Percentiles rank a stretch among this genome's conserved stretches.
These are phyloP conservation scores for Ceratina australensis DNA, from an alignment of 1,140 invertebrate species.

Conservation along the genomic window DNA sequence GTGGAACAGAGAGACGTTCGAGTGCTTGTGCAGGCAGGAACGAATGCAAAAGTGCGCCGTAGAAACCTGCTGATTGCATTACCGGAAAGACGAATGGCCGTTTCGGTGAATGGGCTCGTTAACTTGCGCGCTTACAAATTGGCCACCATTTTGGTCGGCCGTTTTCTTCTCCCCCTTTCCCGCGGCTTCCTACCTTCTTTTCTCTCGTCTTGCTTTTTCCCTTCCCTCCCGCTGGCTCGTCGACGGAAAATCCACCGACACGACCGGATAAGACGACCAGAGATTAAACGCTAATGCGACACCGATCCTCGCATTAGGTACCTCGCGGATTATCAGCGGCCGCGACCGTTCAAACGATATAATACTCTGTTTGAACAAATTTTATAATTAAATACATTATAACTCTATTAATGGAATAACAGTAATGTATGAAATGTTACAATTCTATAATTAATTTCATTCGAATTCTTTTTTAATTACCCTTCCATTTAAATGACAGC, in stretches of 20 bases:
- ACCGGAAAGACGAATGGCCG: slow-evolving; percentile 49
- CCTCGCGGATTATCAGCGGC: neutral
- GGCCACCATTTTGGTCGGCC: slow-evolving; percentile 40
- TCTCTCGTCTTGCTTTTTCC: neutral
- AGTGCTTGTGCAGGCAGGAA: slow-evolving; percentile 5
- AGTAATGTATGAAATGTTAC: too few species aligned
- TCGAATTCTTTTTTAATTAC: neutral
- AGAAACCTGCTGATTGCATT: slow-evolving; percentile 50
- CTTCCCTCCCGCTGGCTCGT: too few species aligned
- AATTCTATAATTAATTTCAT: neutral
- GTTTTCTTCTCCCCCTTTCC: neutral
- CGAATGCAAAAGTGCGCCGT: slow-evolving; percentile 48
- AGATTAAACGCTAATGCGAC: slow-evolving; percentile 35
- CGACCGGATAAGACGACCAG: slow-evolving; percentile 25
- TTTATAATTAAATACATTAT: too few species aligned
- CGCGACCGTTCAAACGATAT: too few species aligned
- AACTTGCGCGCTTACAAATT: slow-evolving; percentile 53
- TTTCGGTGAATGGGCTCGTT: slow-evolving; percentile 54
- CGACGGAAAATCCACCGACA: slow-evolving; percentile 14
- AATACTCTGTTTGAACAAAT: too few species aligned
- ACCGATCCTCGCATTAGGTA: slow-evolving; percentile 10
- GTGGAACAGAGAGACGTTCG: slow-evolving; percentile 10
- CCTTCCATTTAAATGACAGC: too few species aligned
- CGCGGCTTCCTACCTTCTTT: neutral
- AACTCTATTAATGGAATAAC: too few species aligned